Base-by-base conservation (phyloP, 2,888 invertebrate species). In the Fragum whitleyi region DNA sequence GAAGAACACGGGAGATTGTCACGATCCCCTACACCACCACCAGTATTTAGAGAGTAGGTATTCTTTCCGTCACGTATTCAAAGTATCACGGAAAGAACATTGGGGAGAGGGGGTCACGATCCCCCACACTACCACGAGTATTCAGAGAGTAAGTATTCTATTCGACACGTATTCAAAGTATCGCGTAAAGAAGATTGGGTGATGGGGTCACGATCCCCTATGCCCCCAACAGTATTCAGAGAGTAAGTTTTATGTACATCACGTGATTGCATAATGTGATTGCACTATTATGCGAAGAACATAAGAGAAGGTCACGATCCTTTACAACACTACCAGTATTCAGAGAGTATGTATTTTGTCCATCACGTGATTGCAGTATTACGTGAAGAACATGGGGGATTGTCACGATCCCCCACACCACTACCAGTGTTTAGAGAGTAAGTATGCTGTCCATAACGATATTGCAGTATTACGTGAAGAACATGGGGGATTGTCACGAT, bases 1-100 rank as follows among this genome's bases (percentile, higher is more conserved):
- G 28, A 69, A 21, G 61, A 61, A 16, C 47, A 51, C 21, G 53
- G 36, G 7, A 62, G 36, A 2, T 51, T 16, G 28, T 70, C 76
- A 23, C 59, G 76, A 28, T 76, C 76, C n/a, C 76, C 76, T 9
- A 76, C 76, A 7, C 76, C 76, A 11, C 76, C 76, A 3, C 76
- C 75, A 3, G 62, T 72, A 23, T 61, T 61, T 59, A 36, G 16
- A 32, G 59, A 23, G 53, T 53, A 39, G 39, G 72, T 72, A 72
- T n/a, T n/a, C 74, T n/a, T n/a, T n/a, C n/a, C n/a, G n/a, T n/a
- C n/a, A n/a, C n/a, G 36, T 29, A 28, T 14, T 75, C n/a, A 42
- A 39, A 3, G 51, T n/a, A 26, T 32, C 69, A 28, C 61, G 61
- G 61, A 19, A 68, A 28, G 59, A 59, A 11, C 39, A 47, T 16